Conservation (phyloP, 2,797 vertebrate genomes). For the Salmo trutta region DNA sequence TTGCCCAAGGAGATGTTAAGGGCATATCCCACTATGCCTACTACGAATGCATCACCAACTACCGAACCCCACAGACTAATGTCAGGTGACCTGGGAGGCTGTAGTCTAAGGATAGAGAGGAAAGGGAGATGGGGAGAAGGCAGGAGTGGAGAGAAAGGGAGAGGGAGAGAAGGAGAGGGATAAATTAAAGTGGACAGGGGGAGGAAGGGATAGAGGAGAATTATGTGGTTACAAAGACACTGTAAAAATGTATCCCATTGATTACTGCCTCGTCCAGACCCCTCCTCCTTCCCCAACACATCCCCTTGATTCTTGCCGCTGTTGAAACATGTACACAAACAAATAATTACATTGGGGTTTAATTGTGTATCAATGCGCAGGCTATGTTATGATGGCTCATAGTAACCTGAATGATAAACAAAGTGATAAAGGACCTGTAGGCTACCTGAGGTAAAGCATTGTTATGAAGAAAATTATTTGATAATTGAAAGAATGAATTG, state of each 20-base stretch:
- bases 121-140: background rate
- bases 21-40: constrained; percentile 89
- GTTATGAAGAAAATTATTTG: too few species aligned
- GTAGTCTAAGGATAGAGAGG: constrained; percentile 69
- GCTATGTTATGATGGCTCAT: too few species aligned
- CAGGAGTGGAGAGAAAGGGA: background rate
- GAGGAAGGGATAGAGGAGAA: background rate
- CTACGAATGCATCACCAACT: constrained; percentile 84
- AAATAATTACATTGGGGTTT: too few species aligned
- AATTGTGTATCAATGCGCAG: too few species aligned
- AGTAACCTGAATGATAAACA: too few species aligned
- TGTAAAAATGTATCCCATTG: background rate
- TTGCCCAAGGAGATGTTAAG: constrained; percentile 92
- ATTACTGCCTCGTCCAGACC: background rate
- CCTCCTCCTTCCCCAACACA: too few species aligned
- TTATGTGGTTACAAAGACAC: background rate
- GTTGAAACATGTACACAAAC: too few species aligned
- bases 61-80: constrained; percentile 70
- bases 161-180: too few species aligned
- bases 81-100: constrained; percentile 75
- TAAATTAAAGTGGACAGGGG: background rate
- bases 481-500: too few species aligned
- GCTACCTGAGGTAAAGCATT: too few species aligned
- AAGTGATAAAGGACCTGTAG: too few species aligned
- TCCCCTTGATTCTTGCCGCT: too few species aligned